Evolutionary conservation across 2,888 invertebrate species (phyloP).

Genomic region (Helleia helle): DNA sequence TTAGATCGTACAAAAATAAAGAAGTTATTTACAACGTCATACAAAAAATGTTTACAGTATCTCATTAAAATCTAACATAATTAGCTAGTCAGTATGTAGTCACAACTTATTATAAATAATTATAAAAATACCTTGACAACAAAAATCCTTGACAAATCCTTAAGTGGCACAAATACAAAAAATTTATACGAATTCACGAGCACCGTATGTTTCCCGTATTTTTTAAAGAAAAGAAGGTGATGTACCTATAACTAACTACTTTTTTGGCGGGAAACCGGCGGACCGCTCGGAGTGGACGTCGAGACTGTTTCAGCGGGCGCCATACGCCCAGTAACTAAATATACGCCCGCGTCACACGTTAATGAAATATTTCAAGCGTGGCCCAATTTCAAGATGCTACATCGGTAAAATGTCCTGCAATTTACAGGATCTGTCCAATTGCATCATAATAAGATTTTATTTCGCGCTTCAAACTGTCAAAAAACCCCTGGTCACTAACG

Average conservation of each 20-base stretch:
- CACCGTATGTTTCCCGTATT: conserved; percentile 43
- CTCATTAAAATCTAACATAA: too few species aligned
- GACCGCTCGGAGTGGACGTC: conserved; percentile 74
- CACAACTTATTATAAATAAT: not conserved
- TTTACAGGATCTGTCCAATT: too few species aligned
- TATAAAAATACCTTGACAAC: not conserved
- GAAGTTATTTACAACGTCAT: too few species aligned
- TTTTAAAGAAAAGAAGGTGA: conserved; percentile 28
- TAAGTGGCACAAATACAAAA: not conserved
- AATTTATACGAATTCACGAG: conserved; percentile 15
- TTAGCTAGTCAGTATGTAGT: not conserved
- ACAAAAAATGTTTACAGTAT: too few species aligned
- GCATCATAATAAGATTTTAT: too few species aligned
- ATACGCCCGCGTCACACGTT: conserved; percentile 44
- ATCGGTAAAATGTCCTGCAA: too few species aligned
- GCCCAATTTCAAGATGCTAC: conserved; percentile 27
- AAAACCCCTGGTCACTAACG: too few species aligned
- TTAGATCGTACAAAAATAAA: too few species aligned
- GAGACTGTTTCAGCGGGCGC: conserved; percentile 71
- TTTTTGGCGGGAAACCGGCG: conserved; percentile 54
- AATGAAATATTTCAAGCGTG: conserved; percentile 34
- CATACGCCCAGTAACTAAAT: conserved; percentile 45
- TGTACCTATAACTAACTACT: conserved; percentile 25
- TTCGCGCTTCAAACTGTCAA: too few species aligned
- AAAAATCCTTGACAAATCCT: not conserved